phyloP scores from a whole-genome alignment of 2,797 vertebrate species.

The Podarcis siculus region DNA sequence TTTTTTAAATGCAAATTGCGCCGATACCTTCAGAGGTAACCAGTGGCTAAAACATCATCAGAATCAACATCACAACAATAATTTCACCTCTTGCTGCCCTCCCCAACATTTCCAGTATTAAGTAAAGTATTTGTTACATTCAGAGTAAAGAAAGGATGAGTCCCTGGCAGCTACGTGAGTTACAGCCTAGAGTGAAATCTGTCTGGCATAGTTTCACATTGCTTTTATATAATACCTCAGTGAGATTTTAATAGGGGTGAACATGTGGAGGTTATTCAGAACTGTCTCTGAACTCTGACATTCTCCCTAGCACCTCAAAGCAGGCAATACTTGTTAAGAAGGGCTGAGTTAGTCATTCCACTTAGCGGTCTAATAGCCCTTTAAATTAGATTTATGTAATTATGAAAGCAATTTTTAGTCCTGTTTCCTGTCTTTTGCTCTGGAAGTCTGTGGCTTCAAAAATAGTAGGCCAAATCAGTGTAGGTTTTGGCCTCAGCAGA shows the following conservation, averaged over 20 bases:
- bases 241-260: neutral
- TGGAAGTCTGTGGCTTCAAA: constrained; percentile 19
- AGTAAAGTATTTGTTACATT: neutral
- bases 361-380: neutral
- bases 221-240: neutral
- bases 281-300: neutral
- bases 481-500: constrained; percentile 4
- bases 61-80: too few relatives aligned
- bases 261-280: neutral
- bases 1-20: too few relatives aligned
- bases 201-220: neutral
- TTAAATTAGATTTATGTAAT: constrained; percentile 1
- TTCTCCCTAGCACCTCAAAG: neutral
- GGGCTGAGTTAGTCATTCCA: neutral
- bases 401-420: neutral
- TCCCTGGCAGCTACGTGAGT: neutral
- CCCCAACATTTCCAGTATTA: neutral
- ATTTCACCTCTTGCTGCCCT: too few relatives aligned
- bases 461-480: constrained; percentile 23
- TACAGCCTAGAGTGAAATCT: neutral
- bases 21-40: too few relatives aligned
- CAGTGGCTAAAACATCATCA: too few relatives aligned
- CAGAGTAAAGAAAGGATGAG: neutral
- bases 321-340: neutral
- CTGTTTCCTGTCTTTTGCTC: constrained; percentile 9